Percentiles rank a stretch among this genome's conserved stretches.
These are phyloP conservation scores for Noctua janthe DNA, from an alignment of 2,888 invertebrate species.

Conservation along the genomic window DNA sequence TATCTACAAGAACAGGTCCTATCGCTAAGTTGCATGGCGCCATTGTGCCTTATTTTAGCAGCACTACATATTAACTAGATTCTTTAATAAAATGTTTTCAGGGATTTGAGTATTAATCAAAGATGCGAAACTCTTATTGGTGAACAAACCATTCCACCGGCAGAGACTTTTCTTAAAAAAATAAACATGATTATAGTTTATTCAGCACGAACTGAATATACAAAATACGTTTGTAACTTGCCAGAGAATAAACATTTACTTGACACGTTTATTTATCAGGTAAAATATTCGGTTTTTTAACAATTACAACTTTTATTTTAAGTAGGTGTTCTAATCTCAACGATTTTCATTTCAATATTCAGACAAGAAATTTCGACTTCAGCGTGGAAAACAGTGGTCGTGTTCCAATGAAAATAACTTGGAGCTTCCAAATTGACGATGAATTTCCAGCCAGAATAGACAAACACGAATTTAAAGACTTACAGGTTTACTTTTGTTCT, in stretches of 20 bases:
- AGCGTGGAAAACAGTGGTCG: slow-evolving; percentile 81
- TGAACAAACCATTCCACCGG: slow-evolving; percentile 73
- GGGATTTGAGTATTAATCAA: slow-evolving; percentile 79
- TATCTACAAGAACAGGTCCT: too few relatives aligned
- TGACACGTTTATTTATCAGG: slow-evolving; percentile 91
- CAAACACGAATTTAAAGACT: slow-evolving; percentile 69
- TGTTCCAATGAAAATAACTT: slow-evolving; percentile 83
- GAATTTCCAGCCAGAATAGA: slow-evolving; percentile 84
- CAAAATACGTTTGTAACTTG: slow-evolving; percentile 85
- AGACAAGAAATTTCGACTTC: slow-evolving; percentile 82
- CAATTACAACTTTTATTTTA: not conserved
- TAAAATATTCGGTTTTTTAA: slow-evolving; percentile 51
- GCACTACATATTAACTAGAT: not conserved
- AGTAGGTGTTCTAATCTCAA: not conserved
- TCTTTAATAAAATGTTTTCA: slow-evolving; percentile 58
- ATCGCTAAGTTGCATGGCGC: not conserved
- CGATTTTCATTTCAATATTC: slow-evolving; percentile 24
- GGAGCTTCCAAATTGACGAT: slow-evolving; percentile 84
- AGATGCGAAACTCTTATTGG: slow-evolving; percentile 76
- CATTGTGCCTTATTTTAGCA: not conserved
- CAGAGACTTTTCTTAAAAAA: slow-evolving; percentile 70
- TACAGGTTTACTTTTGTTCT: slow-evolving; percentile 46
- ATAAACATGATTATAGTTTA: slow-evolving; percentile 86
- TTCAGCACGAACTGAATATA: slow-evolving; percentile 88
- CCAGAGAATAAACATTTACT: slow-evolving; percentile 82